Base-by-base conservation (phyloP, 2,888 invertebrate genomes). In the Sminthurides aquaticus region DNA sequence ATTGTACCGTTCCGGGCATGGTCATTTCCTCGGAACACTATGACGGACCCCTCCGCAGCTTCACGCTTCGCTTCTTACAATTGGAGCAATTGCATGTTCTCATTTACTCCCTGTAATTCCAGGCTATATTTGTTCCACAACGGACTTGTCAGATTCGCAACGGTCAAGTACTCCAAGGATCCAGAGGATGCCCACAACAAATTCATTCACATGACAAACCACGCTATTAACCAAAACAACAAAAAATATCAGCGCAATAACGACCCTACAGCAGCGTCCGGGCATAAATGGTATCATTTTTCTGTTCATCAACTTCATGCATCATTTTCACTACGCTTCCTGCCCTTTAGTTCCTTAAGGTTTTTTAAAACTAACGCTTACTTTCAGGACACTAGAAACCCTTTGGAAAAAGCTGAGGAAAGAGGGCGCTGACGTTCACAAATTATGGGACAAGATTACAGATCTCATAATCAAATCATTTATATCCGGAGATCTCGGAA, bases 41-140 rank as follows among this genome's bases (percentile, higher is more conserved):
- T n/a, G n/a, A n/a, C n/a, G n/a, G n/a, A n/a, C n/a, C n/a, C n/a
- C n/a, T n/a, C n/a, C n/a, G n/a, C n/a, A n/a, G n/a, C n/a, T n/a
- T n/a, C n/a, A n/a, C n/a, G n/a, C n/a, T n/a, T n/a, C n/a, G n/a
- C n/a, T n/a, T n/a, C n/a, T n/a, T n/a, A n/a, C n/a, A n/a, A n/a
- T n/a, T n/a, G n/a, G n/a, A n/a, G n/a, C n/a, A n/a, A n/a, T n/a
- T n/a, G n/a, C n/a, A n/a, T n/a, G n/a, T n/a, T n/a, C n/a, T n/a
- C n/a, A n/a, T n/a, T n/a, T n/a, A n/a, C n/a, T n/a, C n/a, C n/a
- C n/a, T n/a, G n/a, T n/a, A n/a, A 20, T 52, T 20, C 5, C 20
- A 52, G 52, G 52, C 18, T 52, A 8, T 52, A 15, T 20, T 18
- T 52, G 52, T 52, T 52, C 52, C 5, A 52, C 20, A 52, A 52